Evolutionary conservation across 2,797 vertebrate species (phyloP), one percentile per base, ranked within the genome.

Genomic region (Zenarchopterus dispar): DNA sequence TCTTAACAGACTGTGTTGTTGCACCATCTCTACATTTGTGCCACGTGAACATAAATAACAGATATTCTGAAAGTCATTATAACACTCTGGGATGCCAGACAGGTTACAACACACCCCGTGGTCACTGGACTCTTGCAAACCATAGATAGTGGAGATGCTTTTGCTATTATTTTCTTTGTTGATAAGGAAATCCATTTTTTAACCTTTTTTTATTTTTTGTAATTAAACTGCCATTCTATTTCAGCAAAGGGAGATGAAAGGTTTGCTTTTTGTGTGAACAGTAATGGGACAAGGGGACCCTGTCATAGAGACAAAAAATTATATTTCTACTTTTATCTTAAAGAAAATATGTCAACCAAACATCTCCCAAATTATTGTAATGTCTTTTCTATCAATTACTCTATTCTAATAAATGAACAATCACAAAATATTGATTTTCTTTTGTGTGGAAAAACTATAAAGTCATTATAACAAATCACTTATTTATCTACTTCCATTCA

Each of bases 41-140:
- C 44, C 47, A 79, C 67, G 49, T 26, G 64, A 59, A 53, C 47
- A 75, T 77, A 68, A 70, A 79, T 73, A 74, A 82, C 76, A 26
- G 62, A 70, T 79, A 62, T 50, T 28, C 57, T 36, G 11, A 10
- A 36, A 36, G 23, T 59, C 24, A 62, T 74, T 79, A 65, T 19
- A 62, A 67, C 19, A 28, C 56, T 65, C 66, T 41, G 55, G 51
- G 56, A 67, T 48, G 55, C 54, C 54, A 58, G 17, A 57, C 56
- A 67, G 9, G 33, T 36, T 36, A 10, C 33, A 36, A 13, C 9
- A 36, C 33, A 36, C 33, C 33, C 11, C 9, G 13, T 9, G 11
- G 33, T 36, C 33, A 5, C 33, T 36, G 11, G 2, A 36, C 9
- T 11, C 33, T 4, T 51, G 42, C 54, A 63, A 56, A 48, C 44